A percentile compares a stretch with the other conserved stretches of the same genome.
These are phyloP conservation scores for Felis catus DNA, from an alignment of 2,113 vertebrate genomes.

Conservation along the genomic window F.catus_Fca126_mat1.0 CM031416.1:95125001-95125500, in stretches of 20 bases:
- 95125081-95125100: neutral
- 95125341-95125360: neutral
- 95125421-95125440: neutral
- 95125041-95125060: neutral
- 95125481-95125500: slow-evolving; percentile 57
- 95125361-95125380: neutral
- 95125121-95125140: neutral
- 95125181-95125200: neutral
- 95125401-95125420: neutral
- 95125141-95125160: neutral
- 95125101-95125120: neutral
- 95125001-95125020: neutral
- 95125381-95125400: neutral
- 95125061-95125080: neutral
- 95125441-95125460: slow-evolving; percentile 48
- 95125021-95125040: neutral
- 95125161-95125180: neutral
- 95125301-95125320: neutral
- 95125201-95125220: neutral
- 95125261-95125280: neutral
- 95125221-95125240: neutral
- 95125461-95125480: slow-evolving; percentile 35
- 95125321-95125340: neutral
- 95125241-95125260: neutral
- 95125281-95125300: slow-evolving; percentile 29